Evolutionary conservation across 2,113 vertebrate species (phyloP), one percentile per base, ranked within the genome.

Genomic region (Catagonus wagneri): DNA sequence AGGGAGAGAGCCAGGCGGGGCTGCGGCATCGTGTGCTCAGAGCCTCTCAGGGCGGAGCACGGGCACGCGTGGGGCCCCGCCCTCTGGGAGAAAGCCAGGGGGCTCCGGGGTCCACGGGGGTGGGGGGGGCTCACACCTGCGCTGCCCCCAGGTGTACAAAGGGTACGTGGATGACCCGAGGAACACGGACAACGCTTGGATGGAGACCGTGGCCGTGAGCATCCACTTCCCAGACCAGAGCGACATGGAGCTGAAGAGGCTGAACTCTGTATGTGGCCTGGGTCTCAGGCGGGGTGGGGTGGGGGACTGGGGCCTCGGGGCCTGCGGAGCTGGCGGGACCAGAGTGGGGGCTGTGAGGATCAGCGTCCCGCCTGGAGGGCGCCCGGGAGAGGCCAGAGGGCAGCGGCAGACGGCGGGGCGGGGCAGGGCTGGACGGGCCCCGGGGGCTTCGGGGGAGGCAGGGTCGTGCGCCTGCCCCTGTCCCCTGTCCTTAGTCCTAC

Each of bases 141-240:
- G 10, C 58, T 65, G 34, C 79, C 52, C 20, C 58, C 90, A 99
- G 99, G 98, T 99, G 29, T 99, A 98, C 97, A 98, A 97, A 88
- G 99, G 99, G 8, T 99, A 99, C 27, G 95, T 99, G 0, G 99
- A 99, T 0, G 99, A 99, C 97, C 98, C 98, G 16, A 99, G 99
- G 89, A 99, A 99, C 98, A 99, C 99, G 0, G 99, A 99, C 83
- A 99, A 99, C 0, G 99, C 99, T 96, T 99, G 99, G 99, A 98
- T 99, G 0, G 99, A 99, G 98, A 99, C 98, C 0, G 99, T 99
- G 0, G 98, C 99, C 1, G 0, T 99, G 78, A 99, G 98, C 16
- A 69, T 99, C 95, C 99, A 99, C 97, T 98, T 99, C 10, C 94
- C 98, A 80, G 97, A 95, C 71, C 98, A 98, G 90, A 98, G 96